Base-by-base conservation (phyloP, 2,113 vertebrate genomes). In the Saguinus midas region DNA sequence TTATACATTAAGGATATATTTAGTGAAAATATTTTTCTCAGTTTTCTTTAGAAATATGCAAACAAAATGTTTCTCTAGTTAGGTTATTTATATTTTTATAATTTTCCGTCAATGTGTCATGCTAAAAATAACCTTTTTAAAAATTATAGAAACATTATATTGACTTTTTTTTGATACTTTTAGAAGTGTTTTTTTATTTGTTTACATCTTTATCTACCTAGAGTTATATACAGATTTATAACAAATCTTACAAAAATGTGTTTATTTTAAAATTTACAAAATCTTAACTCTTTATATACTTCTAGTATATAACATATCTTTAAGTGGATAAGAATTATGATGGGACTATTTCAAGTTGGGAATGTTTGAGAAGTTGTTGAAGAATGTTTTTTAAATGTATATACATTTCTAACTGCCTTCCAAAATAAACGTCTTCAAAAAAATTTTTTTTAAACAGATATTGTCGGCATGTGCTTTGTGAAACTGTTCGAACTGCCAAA, bases 401-500 rank as follows among this genome's bases (percentile, higher is more conserved):
- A 5, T 84, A 91, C 50, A 52, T 82, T 89, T 94, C 76, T 75
- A 52, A 88, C 11, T 79, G 35, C 29, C 25, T 89, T 16, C 48
- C 35, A 89, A 52, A 91, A 37, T 88, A 79, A 61, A 75, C 8
- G 61, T 93, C 23, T 90, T 73, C 12, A 52, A 79, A 95, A 90
- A 92, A 43, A 2, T 14, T 85, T 58, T 88, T 82, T 96, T 94
- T 18, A 18, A 98, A 97, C 97, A 99, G 99, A 97, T 99, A 99
- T 98, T 99, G 99, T 97, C 99, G 99, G 85, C 99, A 99, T 80
- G 99, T 99, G 4, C 98, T 99, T 80, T 99, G 99, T 72, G 99
- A 99, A 99, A 99, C 99, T 0, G 99, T 99, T 96, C 98, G 99
- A 88, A 99, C 99, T 6, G 99, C 99, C 84, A 99, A 99, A 98